phyloP scores from a whole-genome alignment of 2,888 invertebrate species.

The Metacarcinus magister region DNA sequence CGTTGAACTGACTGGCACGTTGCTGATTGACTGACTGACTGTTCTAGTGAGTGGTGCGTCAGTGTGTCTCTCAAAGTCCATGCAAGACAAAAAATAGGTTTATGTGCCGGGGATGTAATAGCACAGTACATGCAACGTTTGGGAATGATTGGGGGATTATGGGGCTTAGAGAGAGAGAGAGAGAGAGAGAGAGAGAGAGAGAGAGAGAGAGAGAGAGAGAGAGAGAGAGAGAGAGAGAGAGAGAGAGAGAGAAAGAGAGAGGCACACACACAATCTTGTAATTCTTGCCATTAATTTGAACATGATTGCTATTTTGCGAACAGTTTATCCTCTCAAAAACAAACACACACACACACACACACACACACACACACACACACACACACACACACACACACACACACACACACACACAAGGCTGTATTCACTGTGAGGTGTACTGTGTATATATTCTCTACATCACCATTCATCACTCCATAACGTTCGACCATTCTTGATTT shows the following conservation, averaged over 20 bases:
- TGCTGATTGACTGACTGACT: neutral
- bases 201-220: conserved; percentile 15
- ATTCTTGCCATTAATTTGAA: neutral
- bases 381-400: conserved; percentile 31
- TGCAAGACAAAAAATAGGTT: neutral
- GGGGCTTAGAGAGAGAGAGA: neutral
- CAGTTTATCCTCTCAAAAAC: neutral
- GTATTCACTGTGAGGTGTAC: neutral
- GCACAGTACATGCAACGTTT: neutral
- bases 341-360: conserved; percentile 45
- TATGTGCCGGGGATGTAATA: neutral
- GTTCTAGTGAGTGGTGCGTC: neutral
- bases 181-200: neutral
- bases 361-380: conserved; percentile 50
- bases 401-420: neutral
- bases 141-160: neutral
- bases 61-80: neutral
- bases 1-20: neutral
- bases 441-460: neutral
- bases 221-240: conserved; percentile 28
- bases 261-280: neutral
- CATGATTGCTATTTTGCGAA: neutral
- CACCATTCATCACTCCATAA: neutral
- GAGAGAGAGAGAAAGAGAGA: conserved; percentile 28
- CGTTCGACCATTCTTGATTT: neutral